phyloP scores from a whole-genome alignment of 2,888 invertebrate genomes.

The Eledona agricola region DNA sequence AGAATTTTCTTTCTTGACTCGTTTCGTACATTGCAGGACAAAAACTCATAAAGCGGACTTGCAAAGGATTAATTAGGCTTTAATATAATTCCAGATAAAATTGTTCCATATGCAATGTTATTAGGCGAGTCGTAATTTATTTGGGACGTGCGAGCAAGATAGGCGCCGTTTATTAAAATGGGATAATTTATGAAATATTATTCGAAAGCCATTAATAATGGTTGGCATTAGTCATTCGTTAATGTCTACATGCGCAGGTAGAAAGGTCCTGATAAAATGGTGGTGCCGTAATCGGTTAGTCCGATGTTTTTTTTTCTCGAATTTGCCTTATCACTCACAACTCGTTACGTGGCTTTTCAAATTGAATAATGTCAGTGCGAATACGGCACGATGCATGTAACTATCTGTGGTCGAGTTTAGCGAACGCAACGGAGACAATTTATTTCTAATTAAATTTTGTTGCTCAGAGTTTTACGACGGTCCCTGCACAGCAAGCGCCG shows the following conservation, averaged over 20 bases:
- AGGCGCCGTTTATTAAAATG: constrained; percentile 3
- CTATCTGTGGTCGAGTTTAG: too few relatives aligned
- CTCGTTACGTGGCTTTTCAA: too few relatives aligned
- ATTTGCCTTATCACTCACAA: too few relatives aligned
- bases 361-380: too few relatives aligned
- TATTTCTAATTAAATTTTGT: too few relatives aligned
- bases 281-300: too few relatives aligned
- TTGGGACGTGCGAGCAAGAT: constrained; percentile 3
- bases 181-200: constrained; percentile 27
- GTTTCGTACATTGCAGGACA: constrained; percentile 8
- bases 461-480: too few relatives aligned
- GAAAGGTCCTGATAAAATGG: constrained; percentile 1
- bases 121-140: constrained; percentile 15
- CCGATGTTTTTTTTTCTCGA: too few relatives aligned
- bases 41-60: constrained; percentile 4
- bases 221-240: constrained; percentile 10
- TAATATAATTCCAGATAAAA: constrained; percentile 22
- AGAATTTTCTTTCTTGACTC: constrained; percentile 7
- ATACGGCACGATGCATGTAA: too few relatives aligned
- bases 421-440: too few relatives aligned
- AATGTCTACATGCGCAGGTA: not conserved
- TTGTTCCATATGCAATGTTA: constrained; percentile 12
- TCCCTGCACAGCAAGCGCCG: too few relatives aligned
- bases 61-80: constrained; percentile 24
- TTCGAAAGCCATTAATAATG: constrained; percentile 21